phyloP scores from a whole-genome alignment of 1,140 invertebrate genomes.

The Macrostomum lignano region DNA sequence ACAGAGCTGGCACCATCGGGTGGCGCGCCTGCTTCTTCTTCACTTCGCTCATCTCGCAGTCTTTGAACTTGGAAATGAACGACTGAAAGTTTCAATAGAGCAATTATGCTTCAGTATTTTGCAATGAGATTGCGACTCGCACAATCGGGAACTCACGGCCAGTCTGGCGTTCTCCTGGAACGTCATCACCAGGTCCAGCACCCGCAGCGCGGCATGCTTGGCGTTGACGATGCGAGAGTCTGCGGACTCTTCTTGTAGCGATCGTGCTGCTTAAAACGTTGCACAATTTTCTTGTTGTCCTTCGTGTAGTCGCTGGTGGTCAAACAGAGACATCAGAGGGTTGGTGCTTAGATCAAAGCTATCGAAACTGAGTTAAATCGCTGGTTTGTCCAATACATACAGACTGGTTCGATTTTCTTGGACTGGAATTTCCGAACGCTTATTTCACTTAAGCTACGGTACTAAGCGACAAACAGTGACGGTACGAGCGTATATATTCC shows the following conservation, averaged over 20 bases:
- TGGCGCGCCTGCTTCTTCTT: constrained; percentile 10
- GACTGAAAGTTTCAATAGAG: constrained; percentile 10
- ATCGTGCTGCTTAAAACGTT: constrained; percentile 11
- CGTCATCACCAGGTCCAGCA: constrained; percentile 9
- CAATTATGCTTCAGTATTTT: neutral
- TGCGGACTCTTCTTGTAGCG: constrained; percentile 13
- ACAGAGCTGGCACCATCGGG: constrained; percentile 13
- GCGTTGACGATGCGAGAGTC: constrained; percentile 22
- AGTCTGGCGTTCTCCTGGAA: constrained; percentile 9
- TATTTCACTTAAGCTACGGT: no score
- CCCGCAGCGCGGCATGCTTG: constrained; percentile 11
- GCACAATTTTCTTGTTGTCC: constrained; percentile 15
- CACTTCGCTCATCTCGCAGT: constrained; percentile 12
- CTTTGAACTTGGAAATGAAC: constrained; percentile 21
- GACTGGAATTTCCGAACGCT: no score
- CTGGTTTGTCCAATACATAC: no score
- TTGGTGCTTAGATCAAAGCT: neutral
- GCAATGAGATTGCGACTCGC: neutral
- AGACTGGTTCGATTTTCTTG: no score
- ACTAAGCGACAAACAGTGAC: no score
- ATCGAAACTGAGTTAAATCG: no score
- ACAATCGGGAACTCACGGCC: neutral
- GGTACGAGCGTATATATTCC: no score
- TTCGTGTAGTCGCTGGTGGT: constrained; percentile 7
- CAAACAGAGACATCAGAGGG: neutral